Evolutionary conservation across 2,888 invertebrate species (phyloP).

Genomic region (Anthrax anthrax): DNA sequence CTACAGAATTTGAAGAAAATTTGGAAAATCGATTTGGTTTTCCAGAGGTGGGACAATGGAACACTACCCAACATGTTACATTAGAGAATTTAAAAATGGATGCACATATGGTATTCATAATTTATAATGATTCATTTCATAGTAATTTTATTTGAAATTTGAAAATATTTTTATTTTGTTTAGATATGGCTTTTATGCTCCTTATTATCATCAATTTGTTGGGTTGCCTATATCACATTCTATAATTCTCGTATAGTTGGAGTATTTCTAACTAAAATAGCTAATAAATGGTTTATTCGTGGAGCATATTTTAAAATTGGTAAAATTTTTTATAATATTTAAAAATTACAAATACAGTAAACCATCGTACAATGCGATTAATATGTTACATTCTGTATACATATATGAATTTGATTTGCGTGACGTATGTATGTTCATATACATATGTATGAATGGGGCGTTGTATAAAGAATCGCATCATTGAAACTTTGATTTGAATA

Average conservation of each 20-base stretch:
- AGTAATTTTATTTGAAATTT: too few species aligned
- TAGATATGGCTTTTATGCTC: constrained; percentile 63
- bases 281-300: constrained; percentile 73
- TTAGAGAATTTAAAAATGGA: constrained; percentile 62
- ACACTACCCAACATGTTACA: constrained; percentile 43
- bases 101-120: constrained; percentile 45
- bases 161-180: constrained; percentile 4
- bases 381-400: too few species aligned
- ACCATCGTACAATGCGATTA: too few species aligned
- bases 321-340: constrained; percentile 29
- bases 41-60: constrained; percentile 40
- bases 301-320: constrained; percentile 83
- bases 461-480: too few species aligned
- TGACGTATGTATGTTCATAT: too few species aligned
- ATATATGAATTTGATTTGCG: too few species aligned
- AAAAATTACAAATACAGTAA: too few species aligned
- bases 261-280: constrained; percentile 72
- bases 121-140: too few species aligned
- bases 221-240: constrained; percentile 89
- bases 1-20: not conserved
- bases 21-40: constrained; percentile 16
- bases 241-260: constrained; percentile 90
- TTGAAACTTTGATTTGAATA: too few species aligned
- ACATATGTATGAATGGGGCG: too few species aligned
- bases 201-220: constrained; percentile 66